A percentile compares a stretch with the other conserved stretches of the same genome.
These are phyloP conservation scores for Clanis bilineata DNA, from an alignment of 2,888 invertebrate species.

Conservation along the genomic window DNA sequence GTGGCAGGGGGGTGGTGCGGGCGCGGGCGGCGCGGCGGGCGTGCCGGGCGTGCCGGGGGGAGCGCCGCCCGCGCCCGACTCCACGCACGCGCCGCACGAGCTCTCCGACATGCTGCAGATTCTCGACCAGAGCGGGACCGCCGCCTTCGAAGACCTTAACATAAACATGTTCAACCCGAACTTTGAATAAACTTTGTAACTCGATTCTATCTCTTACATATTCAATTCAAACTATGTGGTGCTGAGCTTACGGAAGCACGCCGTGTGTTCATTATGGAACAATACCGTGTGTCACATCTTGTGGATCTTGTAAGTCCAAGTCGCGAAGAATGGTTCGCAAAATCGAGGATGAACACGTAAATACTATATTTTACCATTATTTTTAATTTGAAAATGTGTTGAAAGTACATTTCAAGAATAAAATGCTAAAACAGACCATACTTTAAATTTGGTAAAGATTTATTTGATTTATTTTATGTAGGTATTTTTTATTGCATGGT, in stretches of 20 bases:
- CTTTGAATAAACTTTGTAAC: constrained; percentile 56
- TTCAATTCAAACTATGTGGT: constrained; percentile 15
- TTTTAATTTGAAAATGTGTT: not conserved
- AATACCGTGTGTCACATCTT: not conserved
- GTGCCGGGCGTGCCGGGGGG: constrained; percentile 46
- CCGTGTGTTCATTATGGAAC: not conserved
- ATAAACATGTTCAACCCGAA: constrained; percentile 93
- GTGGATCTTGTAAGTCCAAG: not conserved
- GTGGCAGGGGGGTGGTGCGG: constrained; percentile 84
- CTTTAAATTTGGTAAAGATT: not conserved
- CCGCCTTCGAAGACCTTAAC: constrained; percentile 94
- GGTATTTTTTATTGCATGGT: not conserved
- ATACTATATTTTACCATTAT: constrained; percentile 2
- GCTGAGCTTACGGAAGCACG: constrained; percentile 8
- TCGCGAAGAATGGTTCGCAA: not conserved
- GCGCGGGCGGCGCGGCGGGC: constrained; percentile 46
- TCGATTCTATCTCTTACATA: not conserved
- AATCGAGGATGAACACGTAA: not conserved
- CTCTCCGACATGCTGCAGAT: constrained; percentile 96
- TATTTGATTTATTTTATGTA: not conserved
- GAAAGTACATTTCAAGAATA: not conserved
- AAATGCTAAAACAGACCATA: constrained; percentile 4
- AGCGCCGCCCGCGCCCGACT: constrained; percentile 47
- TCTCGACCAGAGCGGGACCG: constrained; percentile 91
- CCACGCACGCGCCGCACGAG: constrained; percentile 85